These are phyloP conservation scores for Neodiprion lecontei DNA, from an alignment of 1,140 invertebrate species.

Conservation along the genomic window DNA sequence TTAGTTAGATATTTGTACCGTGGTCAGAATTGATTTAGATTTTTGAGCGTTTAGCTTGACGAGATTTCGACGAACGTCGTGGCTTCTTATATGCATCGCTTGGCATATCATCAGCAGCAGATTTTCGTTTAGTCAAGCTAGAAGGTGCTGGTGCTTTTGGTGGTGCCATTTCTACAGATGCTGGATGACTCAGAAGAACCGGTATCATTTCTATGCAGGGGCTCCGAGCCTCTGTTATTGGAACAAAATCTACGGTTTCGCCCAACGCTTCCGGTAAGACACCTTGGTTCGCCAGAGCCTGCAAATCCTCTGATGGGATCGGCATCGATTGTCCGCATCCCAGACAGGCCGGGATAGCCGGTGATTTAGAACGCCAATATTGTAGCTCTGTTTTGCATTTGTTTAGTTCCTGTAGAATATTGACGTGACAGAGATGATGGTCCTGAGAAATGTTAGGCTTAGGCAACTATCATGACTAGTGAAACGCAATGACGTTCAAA, in stretches of 20 bases:
- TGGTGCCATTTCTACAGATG: constrained; percentile 50
- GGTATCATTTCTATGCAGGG: constrained; percentile 38
- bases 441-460: no score
- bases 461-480: no score
- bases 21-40: constrained; percentile 52
- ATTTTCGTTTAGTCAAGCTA: constrained; percentile 52
- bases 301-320: constrained; percentile 66
- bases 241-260: constrained; percentile 59
- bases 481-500: background rate
- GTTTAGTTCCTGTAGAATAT: constrained; percentile 74
- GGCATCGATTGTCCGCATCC: constrained; percentile 66
- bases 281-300: constrained; percentile 68
- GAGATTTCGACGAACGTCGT: constrained; percentile 54
- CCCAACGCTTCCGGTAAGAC: constrained; percentile 64
- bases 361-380: constrained; percentile 87
- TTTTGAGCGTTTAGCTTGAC: constrained; percentile 59
- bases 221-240: constrained; percentile 54
- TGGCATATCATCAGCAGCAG: constrained; percentile 42
- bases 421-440: background rate
- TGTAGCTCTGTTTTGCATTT: constrained; percentile 90
- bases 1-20: constrained; percentile 50
- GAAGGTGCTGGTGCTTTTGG: constrained; percentile 51
- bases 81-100: constrained; percentile 52
- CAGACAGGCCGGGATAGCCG: constrained; percentile 70
- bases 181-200: constrained; percentile 6